Evolutionary conservation across 2,797 vertebrate genomes (phyloP).

Genomic region (Sebastes goodei): DNA sequence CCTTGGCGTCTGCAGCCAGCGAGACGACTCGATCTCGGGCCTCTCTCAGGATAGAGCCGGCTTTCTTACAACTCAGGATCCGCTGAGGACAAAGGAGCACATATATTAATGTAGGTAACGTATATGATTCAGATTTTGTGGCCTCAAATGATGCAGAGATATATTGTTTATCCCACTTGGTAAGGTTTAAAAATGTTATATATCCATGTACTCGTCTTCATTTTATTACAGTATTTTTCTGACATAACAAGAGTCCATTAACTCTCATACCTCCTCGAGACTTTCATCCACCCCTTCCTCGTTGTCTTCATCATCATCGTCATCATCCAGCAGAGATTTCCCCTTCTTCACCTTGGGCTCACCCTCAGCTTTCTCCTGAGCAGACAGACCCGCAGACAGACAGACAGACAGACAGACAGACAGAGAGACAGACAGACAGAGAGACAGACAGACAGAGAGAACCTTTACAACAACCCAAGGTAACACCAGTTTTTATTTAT

Average conservation of each 20-base stretch:
- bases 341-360: constrained; percentile 90
- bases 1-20: constrained; percentile 84
- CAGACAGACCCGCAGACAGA: neutral
- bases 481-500: neutral
- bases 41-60: constrained; percentile 91
- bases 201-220: neutral
- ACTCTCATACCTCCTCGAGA: constrained; percentile 79
- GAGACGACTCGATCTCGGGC: constrained; percentile 91
- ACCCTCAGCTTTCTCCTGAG: constrained; percentile 84
- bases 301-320: constrained; percentile 37
- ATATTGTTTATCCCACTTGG: neutral
- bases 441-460: neutral
- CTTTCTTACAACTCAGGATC: constrained; percentile 88
- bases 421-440: neutral
- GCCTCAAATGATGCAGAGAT: neutral
- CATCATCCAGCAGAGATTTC: constrained; percentile 76
- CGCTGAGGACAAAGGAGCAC: constrained; percentile 73
- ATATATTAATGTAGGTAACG: neutral
- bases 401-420: neutral
- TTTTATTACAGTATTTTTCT: neutral
- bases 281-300: constrained; percentile 76
- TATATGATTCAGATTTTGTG: neutral
- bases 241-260: neutral
- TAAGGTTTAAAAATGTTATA: neutral
- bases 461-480: neutral